Conservation (phyloP, 2,797 vertebrate species). For the Sebastes miniatus region DNA sequence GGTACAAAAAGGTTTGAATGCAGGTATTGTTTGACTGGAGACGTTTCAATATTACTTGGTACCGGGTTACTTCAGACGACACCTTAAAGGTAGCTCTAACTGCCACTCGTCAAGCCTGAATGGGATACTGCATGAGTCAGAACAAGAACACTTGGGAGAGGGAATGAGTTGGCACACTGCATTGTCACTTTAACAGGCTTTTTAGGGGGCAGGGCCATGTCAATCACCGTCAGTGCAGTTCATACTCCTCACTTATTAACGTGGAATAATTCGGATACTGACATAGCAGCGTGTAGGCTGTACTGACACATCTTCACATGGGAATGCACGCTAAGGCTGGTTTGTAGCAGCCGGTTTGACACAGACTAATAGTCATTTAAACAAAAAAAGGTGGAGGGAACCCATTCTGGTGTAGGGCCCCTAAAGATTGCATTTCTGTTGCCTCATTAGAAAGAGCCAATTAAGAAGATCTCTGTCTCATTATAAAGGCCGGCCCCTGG, state of each 20-base stretch:
- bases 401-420: slow-evolving; percentile 48
- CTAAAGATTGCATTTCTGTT: slow-evolving; percentile 69
- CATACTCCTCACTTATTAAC: not conserved
- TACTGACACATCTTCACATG: slow-evolving; percentile 14
- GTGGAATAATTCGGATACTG: not conserved
- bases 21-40: not conserved
- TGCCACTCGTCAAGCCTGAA: slow-evolving; percentile 16
- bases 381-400: slow-evolving; percentile 22
- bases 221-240: slow-evolving; percentile 15
- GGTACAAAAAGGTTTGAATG: not conserved
- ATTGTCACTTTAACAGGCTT: slow-evolving; percentile 5
- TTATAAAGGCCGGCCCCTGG: slow-evolving; percentile 66
- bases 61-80: not conserved
- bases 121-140: slow-evolving; percentile 20
- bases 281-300: not conserved
- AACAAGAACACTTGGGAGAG: slow-evolving; percentile 12
- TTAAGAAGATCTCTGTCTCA: slow-evolving; percentile 77
- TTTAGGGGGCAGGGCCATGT: not conserved
- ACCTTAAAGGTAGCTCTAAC: not conserved
- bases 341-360: slow-evolving; percentile 40
- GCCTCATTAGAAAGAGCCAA: slow-evolving; percentile 77
- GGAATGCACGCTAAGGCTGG: slow-evolving; percentile 23
- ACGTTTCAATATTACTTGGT: not conserved
- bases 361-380: slow-evolving; percentile 43
- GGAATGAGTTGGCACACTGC: slow-evolving; percentile 1